phyloP scores from a whole-genome alignment of 2,888 invertebrate genomes.

The Odontocerum albicorne region DNA sequence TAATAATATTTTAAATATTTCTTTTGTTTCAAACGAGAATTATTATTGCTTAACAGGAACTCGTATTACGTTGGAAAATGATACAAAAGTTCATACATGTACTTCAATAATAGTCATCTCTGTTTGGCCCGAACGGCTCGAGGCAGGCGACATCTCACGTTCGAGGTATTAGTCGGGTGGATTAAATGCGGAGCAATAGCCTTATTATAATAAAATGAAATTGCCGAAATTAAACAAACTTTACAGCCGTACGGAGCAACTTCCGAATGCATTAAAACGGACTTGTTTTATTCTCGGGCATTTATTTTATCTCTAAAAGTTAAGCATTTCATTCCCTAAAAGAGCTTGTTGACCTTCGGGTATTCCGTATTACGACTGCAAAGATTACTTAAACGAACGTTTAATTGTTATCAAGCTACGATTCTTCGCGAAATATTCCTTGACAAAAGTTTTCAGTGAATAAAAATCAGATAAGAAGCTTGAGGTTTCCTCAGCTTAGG shows the following conservation, averaged over 20 bases:
- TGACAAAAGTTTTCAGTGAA: neutral
- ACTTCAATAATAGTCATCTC: too few species aligned
- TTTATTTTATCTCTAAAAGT: slow-evolving; percentile 11
- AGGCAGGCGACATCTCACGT: slow-evolving; percentile 30
- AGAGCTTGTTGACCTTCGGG: slow-evolving; percentile 1
- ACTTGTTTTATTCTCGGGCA: slow-evolving; percentile 8
- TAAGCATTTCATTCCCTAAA: neutral
- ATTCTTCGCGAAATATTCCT: neutral
- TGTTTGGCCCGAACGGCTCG: too few species aligned
- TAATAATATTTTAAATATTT: too few species aligned
- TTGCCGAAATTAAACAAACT: slow-evolving; percentile 31
- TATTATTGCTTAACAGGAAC: too few species aligned
- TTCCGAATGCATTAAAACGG: slow-evolving; percentile 25
- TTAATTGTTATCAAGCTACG: neutral
- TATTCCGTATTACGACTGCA: neutral
- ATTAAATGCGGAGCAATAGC: slow-evolving; percentile 19
- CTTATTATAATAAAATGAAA: slow-evolving; percentile 27
- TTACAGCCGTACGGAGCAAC: slow-evolving; percentile 15
- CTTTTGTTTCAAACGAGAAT: too few species aligned
- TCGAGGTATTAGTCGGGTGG: slow-evolving; percentile 27
- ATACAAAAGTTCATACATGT: too few species aligned
- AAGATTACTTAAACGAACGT: too few species aligned
- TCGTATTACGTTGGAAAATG: too few species aligned
- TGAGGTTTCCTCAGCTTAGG: too few species aligned
- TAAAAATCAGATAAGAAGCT: neutral